These are phyloP conservation scores for Percina caprodes DNA, from an alignment of 2,113 vertebrate species.

Conservation along the genomic window DNA sequence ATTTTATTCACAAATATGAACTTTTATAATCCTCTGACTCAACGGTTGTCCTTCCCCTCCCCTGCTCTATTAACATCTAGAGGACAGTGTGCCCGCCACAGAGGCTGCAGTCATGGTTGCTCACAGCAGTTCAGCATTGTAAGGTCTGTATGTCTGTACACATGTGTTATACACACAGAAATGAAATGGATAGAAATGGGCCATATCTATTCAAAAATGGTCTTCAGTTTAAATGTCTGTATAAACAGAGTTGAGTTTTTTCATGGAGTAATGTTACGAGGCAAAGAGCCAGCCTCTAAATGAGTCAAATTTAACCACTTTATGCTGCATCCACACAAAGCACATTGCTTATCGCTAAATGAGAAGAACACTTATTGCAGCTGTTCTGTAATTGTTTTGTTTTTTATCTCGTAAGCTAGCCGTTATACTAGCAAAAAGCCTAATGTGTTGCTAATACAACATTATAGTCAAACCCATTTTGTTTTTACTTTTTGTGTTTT, in stretches of 20 bases:
- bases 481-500: background rate
- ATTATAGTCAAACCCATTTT: background rate
- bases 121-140: background rate
- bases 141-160: background rate
- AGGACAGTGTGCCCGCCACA: background rate
- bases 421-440: background rate
- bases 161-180: too few relatives aligned
- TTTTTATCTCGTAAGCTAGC: background rate
- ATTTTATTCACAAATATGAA: background rate
- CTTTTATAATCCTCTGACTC: background rate
- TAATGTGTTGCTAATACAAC: background rate
- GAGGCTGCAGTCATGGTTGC: background rate
- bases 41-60: background rate
- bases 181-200: too few relatives aligned
- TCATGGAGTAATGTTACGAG: too few relatives aligned
- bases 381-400: background rate
- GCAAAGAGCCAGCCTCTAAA: too few relatives aligned
- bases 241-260: too few relatives aligned
- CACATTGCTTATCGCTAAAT: too few relatives aligned
- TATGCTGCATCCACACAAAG: too few relatives aligned
- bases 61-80: background rate
- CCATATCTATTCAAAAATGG: too few relatives aligned
- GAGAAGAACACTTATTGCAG: background rate
- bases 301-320: too few relatives aligned
- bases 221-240: too few relatives aligned